Base-by-base conservation (phyloP, 2,888 invertebrate species). In the Ornithoptera priamus region DNA sequence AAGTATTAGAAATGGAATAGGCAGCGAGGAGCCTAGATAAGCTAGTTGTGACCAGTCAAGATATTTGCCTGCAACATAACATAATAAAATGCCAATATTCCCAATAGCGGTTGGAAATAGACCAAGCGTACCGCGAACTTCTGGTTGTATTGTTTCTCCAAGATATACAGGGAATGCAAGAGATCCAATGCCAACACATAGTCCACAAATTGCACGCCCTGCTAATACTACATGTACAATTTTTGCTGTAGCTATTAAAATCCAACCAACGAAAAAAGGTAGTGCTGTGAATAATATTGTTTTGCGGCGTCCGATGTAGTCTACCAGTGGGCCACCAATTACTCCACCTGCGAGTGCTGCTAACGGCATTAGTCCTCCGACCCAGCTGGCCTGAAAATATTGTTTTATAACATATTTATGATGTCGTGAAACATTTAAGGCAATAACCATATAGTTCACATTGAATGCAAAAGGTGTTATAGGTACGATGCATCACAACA, bases 81-180 rank as follows among this genome's bases (percentile, higher is more conserved):
- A 96, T 46, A 97, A 74, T 65, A 98, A 86, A 74, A 98, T 97
- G 65, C 96, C 96, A 70, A 96, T 95, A 80, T 97, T 97, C 82
- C 98, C 97, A 66, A 98, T 95, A 2, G 96, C 97, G 0, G 97
- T 97, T 0, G 97, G 97, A 73, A 98, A 89, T 36, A 98, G 88
- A 20, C 98, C 99, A 62, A 99, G 92, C 15, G 97, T 96, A 4
- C 99, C 99, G 64, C 99, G 94, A 0, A 98, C 96, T 91, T 98
- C 97, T 2, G 98, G 96, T 82, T 98, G 97, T 57, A 99, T 95
- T 0, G 98, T 97, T 92, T 99, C 99, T 10, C 98, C 98, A 57
- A 99, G 94, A 84, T 99, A 99, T 1, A 99, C 97, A 0, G 99
- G 98, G 75, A 97, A 94, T 24, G 97, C 96, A 2, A 99, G 93